phyloP scores from a whole-genome alignment of 2,888 invertebrate genomes.

The Dorcus hopei region DNA sequence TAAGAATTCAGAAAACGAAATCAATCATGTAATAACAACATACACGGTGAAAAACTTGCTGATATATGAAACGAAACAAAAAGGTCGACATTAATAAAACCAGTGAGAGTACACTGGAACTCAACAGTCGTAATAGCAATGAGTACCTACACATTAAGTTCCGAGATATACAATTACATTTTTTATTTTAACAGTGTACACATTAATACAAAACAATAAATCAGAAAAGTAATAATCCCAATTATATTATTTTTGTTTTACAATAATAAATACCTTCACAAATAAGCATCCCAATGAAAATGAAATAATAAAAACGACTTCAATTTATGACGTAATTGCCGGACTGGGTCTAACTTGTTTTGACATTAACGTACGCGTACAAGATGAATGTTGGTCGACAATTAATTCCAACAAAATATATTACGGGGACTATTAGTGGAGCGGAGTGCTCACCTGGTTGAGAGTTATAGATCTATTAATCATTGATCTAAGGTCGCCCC shows the following conservation, averaged over 20 bases:
- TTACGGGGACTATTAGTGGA: slow-evolving; percentile 40
- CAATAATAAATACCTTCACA: slow-evolving; percentile 29
- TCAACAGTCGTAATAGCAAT: not conserved
- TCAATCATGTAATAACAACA: slow-evolving; percentile 1
- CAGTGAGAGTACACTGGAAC: not conserved
- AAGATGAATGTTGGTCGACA: slow-evolving; percentile 44
- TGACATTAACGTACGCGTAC: slow-evolving; percentile 39
- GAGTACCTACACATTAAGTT: slow-evolving; percentile 11
- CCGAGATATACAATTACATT: slow-evolving; percentile 12
- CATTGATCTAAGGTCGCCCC: slow-evolving; percentile 37
- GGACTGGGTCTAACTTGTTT: slow-evolving; percentile 35
- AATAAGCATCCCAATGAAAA: slow-evolving; percentile 28
- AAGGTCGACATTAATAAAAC: not conserved
- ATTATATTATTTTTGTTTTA: slow-evolving; percentile 35
- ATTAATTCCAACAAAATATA: slow-evolving; percentile 45
- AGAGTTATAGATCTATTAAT: slow-evolving; percentile 45
- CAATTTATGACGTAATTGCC: slow-evolving; percentile 41
- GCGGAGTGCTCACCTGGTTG: slow-evolving; percentile 41
- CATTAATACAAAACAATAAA: slow-evolving; percentile 37
- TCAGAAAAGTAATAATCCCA: slow-evolving; percentile 38
- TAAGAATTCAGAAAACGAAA: not conserved
- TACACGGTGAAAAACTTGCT: not conserved
- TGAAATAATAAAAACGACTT: slow-evolving; percentile 32
- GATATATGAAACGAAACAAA: not conserved
- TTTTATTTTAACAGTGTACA: not conserved